Percentiles rank a stretch among this genome's conserved stretches.
Evolutionary conservation across 2,888 invertebrate species (phyloP).

Genomic region (Pyralis farinalis): DNA sequence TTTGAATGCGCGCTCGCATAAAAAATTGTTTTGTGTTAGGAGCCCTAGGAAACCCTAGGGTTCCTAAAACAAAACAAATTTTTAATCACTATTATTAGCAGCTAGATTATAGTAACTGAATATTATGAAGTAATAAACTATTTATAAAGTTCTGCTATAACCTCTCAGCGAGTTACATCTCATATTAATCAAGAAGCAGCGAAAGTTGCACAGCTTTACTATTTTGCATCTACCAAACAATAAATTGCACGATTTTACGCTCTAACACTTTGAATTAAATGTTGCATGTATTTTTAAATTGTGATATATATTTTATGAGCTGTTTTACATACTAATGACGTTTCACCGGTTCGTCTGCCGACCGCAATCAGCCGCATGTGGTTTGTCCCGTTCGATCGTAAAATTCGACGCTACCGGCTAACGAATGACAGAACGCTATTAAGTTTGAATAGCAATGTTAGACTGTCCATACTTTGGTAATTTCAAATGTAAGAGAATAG

Average conservation of each 20-base stretch:
- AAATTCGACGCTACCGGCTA: neutral
- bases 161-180: neutral
- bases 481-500: too few species aligned
- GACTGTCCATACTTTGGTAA: too few species aligned
- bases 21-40: too few species aligned
- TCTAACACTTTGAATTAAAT: conserved; percentile 3
- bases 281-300: neutral
- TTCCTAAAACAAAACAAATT: too few species aligned
- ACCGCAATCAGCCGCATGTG: neutral
- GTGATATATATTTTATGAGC: neutral
- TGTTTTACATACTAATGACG: conserved; percentile 9
- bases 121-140: too few species aligned
- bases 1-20: too few species aligned
- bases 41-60: too few species aligned
- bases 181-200: conserved; percentile 4
- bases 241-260: neutral
- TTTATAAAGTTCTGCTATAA: neutral
- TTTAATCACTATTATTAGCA: too few species aligned
- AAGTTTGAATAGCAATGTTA: too few species aligned
- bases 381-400: conserved; percentile 3
- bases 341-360: conserved; percentile 1
- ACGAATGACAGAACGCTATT: neutral
- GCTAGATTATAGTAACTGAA: too few species aligned
- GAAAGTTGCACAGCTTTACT: neutral
- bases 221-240: neutral